Evolutionary conservation across 2,888 invertebrate species (phyloP), one percentile per base, ranked within the genome.

Genomic region (Drosophila buzzatii): DNA sequence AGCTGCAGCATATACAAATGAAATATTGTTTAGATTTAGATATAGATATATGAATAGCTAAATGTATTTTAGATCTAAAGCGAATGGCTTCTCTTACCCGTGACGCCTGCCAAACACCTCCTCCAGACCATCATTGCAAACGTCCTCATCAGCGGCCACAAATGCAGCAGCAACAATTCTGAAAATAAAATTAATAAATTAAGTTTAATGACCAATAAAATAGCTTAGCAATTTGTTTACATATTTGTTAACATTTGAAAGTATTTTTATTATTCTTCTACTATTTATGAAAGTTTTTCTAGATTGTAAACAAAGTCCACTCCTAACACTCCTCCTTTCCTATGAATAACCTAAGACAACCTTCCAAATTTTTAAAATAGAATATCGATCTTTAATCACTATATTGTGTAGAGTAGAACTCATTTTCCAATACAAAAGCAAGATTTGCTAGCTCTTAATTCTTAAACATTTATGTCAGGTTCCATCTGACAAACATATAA

Each of bases 91-190:
- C n/a, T 44, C 70, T 70, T 68, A 96, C 90, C 94, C 94, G 89
- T 95, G 95, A n/a, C 94, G 94, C 33, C 95, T 95, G 39, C 95
- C 95, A 83, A 97, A 95, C 89, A 96, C 94, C 69, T 95, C 95
- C 81, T 95, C 94, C 92, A 96, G 94, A 35, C 94, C 94, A 70
- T 95, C 95, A 88, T 96, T 96, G 92, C 97, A 97, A 73, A 96
- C 96, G 93, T 97, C 94, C 77, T 96, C 94, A 71, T 95, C 94
- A 91, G 92, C 94, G 75, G 93, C 93, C 66, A 95, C 94, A 88
- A 95, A 95, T 12, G 95, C 93, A 41, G 95, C 95, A 6, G 95
- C 95, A 33, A 95, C 95, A 70, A 95, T 95, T 85, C 95, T 94
- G 77, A 35, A 58, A 47, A 35, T 23, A 0, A 8, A 41, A 20